phyloP scores from a whole-genome alignment of 1,140 invertebrate genomes.

The Maconellicoccus hirsutus region DNA sequence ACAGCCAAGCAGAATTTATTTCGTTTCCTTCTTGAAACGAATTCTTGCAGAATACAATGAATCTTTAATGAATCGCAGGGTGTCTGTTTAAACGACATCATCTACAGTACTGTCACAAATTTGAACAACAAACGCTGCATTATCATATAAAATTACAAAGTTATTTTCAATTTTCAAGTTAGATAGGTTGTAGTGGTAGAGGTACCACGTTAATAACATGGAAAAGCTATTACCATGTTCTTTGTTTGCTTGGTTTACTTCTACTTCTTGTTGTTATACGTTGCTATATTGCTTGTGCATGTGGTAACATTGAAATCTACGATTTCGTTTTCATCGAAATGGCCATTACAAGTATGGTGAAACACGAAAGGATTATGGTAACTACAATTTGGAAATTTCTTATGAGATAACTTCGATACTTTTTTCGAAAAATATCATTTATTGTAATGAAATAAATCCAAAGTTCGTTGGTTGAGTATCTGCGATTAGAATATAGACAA shows the following conservation, averaged over 20 bases:
- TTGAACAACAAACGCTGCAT: slow-evolving; percentile 18
- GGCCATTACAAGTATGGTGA: neutral
- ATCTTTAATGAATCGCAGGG: slow-evolving; percentile 16
- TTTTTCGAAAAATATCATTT: too few species aligned
- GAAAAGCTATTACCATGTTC: slow-evolving; percentile 12
- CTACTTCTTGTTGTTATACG: neutral
- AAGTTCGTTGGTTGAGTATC: too few species aligned
- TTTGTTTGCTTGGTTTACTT: slow-evolving; percentile 1
- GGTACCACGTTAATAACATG: slow-evolving; percentile 11
- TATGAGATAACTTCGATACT: too few species aligned
- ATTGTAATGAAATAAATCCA: too few species aligned
- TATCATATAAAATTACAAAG: slow-evolving; percentile 19
- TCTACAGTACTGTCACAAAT: slow-evolving; percentile 16
- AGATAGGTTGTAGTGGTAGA: too few species aligned
- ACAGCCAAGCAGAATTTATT: neutral
- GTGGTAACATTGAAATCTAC: too few species aligned
- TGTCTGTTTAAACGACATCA: slow-evolving; percentile 15
- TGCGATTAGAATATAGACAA: too few species aligned
- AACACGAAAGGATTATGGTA: neutral
- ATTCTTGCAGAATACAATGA: slow-evolving; percentile 1
- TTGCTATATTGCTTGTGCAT: too few species aligned
- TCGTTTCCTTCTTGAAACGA: neutral
- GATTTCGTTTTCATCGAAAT: too few species aligned
- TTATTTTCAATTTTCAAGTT: slow-evolving; percentile 16
- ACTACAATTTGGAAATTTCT: too few species aligned